phyloP scores from a whole-genome alignment of 1,140 invertebrate genomes.

The Coelopa frigida region DNA sequence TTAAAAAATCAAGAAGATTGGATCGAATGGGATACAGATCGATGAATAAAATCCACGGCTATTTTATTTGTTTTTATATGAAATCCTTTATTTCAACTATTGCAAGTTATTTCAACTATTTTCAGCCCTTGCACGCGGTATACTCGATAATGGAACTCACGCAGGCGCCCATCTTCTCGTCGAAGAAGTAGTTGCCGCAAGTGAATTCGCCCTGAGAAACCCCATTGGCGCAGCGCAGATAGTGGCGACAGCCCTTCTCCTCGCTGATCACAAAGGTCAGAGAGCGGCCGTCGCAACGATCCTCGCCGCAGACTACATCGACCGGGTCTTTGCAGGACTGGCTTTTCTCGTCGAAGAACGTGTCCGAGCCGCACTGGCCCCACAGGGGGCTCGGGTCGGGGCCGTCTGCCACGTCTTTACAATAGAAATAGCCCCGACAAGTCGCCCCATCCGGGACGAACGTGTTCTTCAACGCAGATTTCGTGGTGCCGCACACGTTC shows the following conservation, averaged over 20 bases:
- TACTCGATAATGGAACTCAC: background rate
- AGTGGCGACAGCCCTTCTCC: constrained; percentile 22
- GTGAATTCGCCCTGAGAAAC: constrained; percentile 6
- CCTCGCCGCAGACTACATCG: constrained; percentile 18
- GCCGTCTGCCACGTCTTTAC: constrained; percentile 23
- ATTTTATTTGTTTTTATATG: background rate
- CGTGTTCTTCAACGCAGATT: constrained; percentile 19
- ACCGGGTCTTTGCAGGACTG: constrained; percentile 15
- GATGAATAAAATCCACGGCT: no score
- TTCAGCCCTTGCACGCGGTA: background rate
- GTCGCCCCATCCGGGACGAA: constrained; percentile 30
- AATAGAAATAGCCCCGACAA: constrained; percentile 33
- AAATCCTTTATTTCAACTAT: background rate
- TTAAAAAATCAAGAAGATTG: no score
- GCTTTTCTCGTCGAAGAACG: constrained; percentile 24
- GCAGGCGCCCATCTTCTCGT: background rate
- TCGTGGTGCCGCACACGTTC: constrained; percentile 26
- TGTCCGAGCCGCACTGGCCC: constrained; percentile 15
- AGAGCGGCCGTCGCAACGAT: constrained; percentile 30
- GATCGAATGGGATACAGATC: no score
- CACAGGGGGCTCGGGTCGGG: constrained; percentile 22
- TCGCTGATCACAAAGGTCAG: constrained; percentile 21
- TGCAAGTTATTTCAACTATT: background rate
- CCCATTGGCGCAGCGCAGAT: constrained; percentile 21
- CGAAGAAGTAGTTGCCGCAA: constrained; percentile 4